phyloP scores from a whole-genome alignment of 2,888 invertebrate genomes.

The Paralinhomoeus sp. region DNA sequence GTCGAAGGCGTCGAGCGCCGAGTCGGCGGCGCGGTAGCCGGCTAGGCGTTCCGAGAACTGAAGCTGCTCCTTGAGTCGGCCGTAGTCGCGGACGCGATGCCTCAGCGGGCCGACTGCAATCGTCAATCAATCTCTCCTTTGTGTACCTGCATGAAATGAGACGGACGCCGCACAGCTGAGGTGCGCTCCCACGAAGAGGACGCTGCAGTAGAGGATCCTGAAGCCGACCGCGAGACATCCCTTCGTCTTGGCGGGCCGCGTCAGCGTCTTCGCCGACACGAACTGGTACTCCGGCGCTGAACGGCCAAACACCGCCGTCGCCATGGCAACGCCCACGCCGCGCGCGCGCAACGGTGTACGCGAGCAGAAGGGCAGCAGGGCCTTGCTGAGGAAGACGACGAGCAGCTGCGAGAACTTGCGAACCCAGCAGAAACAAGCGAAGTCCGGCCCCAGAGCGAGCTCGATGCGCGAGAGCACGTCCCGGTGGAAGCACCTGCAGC shows the following conservation, averaged over 20 bases:
- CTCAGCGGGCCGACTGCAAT: neutral
- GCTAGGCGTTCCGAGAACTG: neutral
- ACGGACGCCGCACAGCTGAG: neutral
- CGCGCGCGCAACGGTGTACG: neutral
- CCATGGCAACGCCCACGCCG: no score
- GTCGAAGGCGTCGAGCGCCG: constrained; percentile 1
- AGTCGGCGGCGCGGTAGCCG: neutral
- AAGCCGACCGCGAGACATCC: neutral
- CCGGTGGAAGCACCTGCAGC: neutral
- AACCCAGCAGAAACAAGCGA: neutral
- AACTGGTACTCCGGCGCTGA: constrained; percentile 1
- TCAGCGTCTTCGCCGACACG: neutral
- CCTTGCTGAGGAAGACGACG: neutral
- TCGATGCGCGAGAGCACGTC: neutral
- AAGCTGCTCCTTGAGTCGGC: neutral
- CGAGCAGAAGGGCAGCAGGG: neutral
- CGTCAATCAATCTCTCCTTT: neutral
- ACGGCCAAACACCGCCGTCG: no score
- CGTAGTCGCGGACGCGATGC: neutral
- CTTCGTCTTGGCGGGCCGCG: neutral
- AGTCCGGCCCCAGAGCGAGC: neutral
- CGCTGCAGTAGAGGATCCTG: neutral
- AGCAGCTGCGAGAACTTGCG: neutral
- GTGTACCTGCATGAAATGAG: neutral
- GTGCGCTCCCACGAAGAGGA: constrained; percentile 1